Percentiles rank a stretch among this genome's conserved stretches.
Conservation (phyloP, 2,113 vertebrate species). For the Chaetops frenatus region DNA sequence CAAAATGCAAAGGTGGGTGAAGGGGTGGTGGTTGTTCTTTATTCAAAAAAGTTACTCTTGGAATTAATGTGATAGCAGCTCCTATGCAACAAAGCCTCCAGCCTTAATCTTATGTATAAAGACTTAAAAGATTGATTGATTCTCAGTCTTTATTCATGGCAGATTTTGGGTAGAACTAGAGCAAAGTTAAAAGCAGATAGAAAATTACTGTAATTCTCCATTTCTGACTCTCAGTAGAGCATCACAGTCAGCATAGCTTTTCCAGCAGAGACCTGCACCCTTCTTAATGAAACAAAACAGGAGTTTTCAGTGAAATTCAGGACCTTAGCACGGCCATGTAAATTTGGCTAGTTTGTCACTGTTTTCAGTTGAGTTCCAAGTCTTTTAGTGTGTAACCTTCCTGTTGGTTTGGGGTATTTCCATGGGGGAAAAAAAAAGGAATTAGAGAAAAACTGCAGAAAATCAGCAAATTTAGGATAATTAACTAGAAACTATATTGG, state of each 20-base stretch:
- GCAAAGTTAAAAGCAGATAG: background rate
- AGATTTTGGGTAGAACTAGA: background rate
- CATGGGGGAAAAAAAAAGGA: background rate
- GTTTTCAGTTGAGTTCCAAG: background rate
- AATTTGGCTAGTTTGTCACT: background rate
- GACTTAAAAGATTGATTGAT: background rate
- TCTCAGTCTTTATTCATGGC: background rate
- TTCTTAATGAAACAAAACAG: background rate
- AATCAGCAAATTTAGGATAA: background rate
- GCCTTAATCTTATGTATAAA: background rate
- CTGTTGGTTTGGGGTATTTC: background rate
- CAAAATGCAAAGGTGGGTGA: background rate
- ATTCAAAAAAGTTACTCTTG: background rate
- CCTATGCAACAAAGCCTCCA: background rate
- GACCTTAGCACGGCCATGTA: background rate
- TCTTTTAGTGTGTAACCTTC: fast-evolving
- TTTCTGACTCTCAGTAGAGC: background rate
- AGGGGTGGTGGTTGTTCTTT: background rate
- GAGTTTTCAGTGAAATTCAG: background rate
- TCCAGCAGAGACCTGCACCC: background rate
- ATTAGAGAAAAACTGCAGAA: background rate
- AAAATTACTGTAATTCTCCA: background rate
- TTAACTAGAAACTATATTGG: background rate
- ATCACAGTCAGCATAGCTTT: background rate
- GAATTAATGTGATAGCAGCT: background rate